Evolutionary conservation across 1,140 invertebrate species (phyloP).

Genomic region (Drosophila baimaii): DNA sequence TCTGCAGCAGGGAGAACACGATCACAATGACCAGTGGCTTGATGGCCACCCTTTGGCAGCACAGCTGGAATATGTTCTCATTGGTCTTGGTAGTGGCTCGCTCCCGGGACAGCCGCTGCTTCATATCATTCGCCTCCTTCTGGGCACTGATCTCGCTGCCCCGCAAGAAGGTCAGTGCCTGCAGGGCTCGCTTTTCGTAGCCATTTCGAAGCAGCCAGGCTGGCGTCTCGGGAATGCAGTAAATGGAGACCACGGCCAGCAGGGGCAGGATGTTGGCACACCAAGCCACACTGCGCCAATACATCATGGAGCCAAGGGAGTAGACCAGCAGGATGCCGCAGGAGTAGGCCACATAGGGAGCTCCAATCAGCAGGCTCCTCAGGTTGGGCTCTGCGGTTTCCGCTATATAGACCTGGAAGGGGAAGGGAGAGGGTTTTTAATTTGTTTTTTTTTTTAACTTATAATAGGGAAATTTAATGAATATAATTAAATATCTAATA

Average conservation of each 20-base stretch:
- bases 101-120: slow-evolving; percentile 84
- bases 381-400: slow-evolving; percentile 89
- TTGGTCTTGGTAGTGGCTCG: slow-evolving; percentile 83
- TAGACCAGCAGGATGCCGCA: slow-evolving; percentile 90
- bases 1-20: slow-evolving; percentile 89
- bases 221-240: slow-evolving; percentile 89
- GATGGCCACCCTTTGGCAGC: slow-evolving; percentile 86
- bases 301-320: slow-evolving; percentile 86
- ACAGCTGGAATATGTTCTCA: slow-evolving; percentile 85
- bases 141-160: slow-evolving; percentile 86
- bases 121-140: slow-evolving; percentile 72
- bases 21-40: slow-evolving; percentile 90
- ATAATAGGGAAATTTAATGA: too few relatives aligned
- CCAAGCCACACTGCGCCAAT: slow-evolving; percentile 88
- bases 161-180: slow-evolving; percentile 88
- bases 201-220: slow-evolving; percentile 88
- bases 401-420: slow-evolving; percentile 88
- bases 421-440: too few relatives aligned
- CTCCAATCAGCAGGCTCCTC: slow-evolving; percentile 88
- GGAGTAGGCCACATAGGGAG: slow-evolving; percentile 89
- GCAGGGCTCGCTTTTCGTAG: slow-evolving; percentile 87
- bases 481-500: too few relatives aligned
- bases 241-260: slow-evolving; percentile 86
- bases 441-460: too few relatives aligned
- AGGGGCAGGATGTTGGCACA: slow-evolving; percentile 87